phyloP scores from a whole-genome alignment of 2,888 invertebrate genomes.

The Lycophotia porphyrea region DNA sequence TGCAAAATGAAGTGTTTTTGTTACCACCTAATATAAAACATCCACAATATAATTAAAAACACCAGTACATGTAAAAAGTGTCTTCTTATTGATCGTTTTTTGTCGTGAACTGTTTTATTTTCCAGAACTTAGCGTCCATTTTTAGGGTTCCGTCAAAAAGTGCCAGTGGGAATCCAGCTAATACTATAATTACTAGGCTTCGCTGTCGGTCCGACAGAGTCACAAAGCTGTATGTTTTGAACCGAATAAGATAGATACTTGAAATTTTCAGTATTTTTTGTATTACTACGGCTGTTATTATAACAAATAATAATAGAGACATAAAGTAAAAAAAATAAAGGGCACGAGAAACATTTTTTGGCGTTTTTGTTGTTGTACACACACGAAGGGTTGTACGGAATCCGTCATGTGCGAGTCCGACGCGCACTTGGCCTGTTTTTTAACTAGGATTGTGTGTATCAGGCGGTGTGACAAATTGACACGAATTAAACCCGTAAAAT shows the following conservation, averaged over 20 bases:
- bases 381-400: not conserved
- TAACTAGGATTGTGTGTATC: conserved; percentile 19
- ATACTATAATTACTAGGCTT: too few species aligned
- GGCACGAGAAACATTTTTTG: not conserved
- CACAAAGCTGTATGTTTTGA: not conserved
- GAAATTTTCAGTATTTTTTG: not conserved
- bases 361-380: not conserved
- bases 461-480: conserved; percentile 49
- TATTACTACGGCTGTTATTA: not conserved
- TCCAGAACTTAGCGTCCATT: conserved; percentile 11
- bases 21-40: conserved; percentile 30
- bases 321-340: not conserved
- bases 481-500: conserved; percentile 51
- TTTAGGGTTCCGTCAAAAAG: not conserved
- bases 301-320: not conserved
- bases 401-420: not conserved
- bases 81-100: conserved; percentile 54
- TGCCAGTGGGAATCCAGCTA: too few species aligned
- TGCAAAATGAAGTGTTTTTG: conserved; percentile 54
- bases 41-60: conserved; percentile 48
- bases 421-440: not conserved
- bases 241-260: not conserved
- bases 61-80: conserved; percentile 45
- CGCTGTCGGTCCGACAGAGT: not conserved
- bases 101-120: conserved; percentile 24